Evolutionary conservation across 2,888 invertebrate genomes (phyloP).

Genomic region (Drosophila histrio): DNA sequence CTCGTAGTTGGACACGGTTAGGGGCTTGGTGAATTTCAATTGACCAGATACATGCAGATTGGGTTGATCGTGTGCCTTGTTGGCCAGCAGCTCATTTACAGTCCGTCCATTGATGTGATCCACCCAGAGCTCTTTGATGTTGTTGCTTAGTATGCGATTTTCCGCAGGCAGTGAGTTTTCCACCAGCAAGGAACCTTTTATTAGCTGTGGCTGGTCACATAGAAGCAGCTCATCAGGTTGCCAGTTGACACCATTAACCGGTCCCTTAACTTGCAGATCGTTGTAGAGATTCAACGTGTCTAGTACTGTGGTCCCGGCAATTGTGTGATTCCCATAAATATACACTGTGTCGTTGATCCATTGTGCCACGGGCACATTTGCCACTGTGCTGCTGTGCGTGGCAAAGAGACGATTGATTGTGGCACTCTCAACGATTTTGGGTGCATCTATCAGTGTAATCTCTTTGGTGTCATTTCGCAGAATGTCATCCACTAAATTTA

Average conservation of each 20-base stretch:
- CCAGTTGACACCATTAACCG: conserved; percentile 84
- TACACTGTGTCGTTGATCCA: conserved; percentile 85
- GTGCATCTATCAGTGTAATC: conserved; percentile 82
- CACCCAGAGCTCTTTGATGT: conserved; percentile 73
- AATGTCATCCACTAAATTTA: conserved; percentile 85
- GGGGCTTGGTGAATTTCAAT: conserved; percentile 71
- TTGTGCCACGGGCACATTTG: conserved; percentile 84
- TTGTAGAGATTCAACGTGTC: conserved; percentile 76
- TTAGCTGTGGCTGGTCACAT: conserved; percentile 70
- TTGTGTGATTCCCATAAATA: conserved; percentile 82
- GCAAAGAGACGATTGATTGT: conserved; percentile 82
- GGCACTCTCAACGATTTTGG: conserved; percentile 70
- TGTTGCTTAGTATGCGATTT: conserved; percentile 71
- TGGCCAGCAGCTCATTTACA: conserved; percentile 61
- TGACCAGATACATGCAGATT: conserved; percentile 73
- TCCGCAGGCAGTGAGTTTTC: conserved; percentile 54
- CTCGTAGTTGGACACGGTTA: conserved; percentile 68
- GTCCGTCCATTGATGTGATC: conserved; percentile 80
- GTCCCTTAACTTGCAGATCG: conserved; percentile 73
- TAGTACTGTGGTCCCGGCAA: conserved; percentile 84
- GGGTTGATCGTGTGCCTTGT: conserved; percentile 63
- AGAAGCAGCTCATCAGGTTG: conserved; percentile 82
- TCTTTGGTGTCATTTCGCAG: conserved; percentile 82
- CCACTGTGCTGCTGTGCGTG: conserved; percentile 77
- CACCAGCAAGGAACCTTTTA: conserved; percentile 71